Percentiles rank a stretch among this genome's conserved stretches.
Evolutionary conservation across 30 jellyfish, hydroid and myxozoan species (phyloP).

Genomic region (Aurelia coerulea): DNA sequence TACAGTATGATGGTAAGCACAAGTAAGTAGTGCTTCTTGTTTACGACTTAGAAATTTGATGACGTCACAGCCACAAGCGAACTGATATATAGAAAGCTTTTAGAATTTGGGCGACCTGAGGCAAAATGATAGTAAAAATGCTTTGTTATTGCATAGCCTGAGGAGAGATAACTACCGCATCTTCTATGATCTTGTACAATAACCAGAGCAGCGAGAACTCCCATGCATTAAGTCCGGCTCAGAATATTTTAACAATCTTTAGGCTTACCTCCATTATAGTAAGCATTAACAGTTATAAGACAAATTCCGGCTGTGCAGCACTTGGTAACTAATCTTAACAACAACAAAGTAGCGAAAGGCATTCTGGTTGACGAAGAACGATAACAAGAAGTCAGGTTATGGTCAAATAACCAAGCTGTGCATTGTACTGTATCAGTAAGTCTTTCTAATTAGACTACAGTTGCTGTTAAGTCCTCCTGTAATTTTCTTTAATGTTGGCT

Average conservation of each 20-base stretch:
- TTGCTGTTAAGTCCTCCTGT: constrained; percentile 11
- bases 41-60: too few species aligned
- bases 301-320: constrained; percentile 1
- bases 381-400: constrained; percentile 6
- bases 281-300: too few species aligned
- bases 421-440: constrained; percentile 28
- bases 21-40: too few species aligned
- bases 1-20: too few species aligned
- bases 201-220: neutral
- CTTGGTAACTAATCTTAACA: neutral
- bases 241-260: neutral
- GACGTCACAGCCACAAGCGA: too few species aligned
- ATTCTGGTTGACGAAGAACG: constrained; percentile 6
- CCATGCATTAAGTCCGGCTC: constrained; percentile 34
- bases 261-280: neutral
- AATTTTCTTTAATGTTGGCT: neutral
- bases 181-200: too few species aligned
- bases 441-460: constrained; percentile 41
- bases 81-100: too few species aligned
- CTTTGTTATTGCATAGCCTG: too few species aligned
- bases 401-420: neutral
- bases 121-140: too few species aligned
- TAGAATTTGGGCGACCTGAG: too few species aligned
- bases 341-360: neutral
- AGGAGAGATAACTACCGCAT: too few species aligned